Base-by-base conservation (phyloP, 2,797 vertebrate species). In the Phoxinus dragarum region DNA sequence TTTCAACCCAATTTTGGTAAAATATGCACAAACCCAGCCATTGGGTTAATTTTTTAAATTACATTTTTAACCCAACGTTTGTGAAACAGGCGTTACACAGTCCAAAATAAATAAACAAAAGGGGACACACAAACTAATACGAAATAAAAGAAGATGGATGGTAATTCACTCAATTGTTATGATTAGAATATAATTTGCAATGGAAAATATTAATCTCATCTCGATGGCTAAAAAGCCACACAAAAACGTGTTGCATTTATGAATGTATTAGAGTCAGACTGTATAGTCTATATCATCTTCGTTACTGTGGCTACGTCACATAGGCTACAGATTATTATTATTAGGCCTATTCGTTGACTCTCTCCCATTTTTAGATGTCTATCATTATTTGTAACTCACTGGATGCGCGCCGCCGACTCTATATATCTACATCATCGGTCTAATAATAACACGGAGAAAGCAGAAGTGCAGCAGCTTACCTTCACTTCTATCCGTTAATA, bases 381-480 rank as follows among this genome's bases (percentile, higher is more conserved):
- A 1, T 2, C 9, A 31, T 66, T 27, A 36, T 67, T 79, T 79
- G 6, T 31, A 21, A 42, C 4, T 21, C 3, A 27, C 5, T 21
- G 27, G 1, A 19, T 78, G 9, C 34, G n/a, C 27, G 10, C n/a
- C 14, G n/a, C 36, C 0, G 16, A 4, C 27, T 27, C 27, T 27
- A 27, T 27, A 27, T 27, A 16, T 79, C 1, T 21, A 3, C n/a
- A 12, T 23, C 40, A 34, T 11, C 7, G 8, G 11, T 38, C 11
- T 38, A 27, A 71, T 12, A 80, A 38, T 5, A 67, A 27, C 31
- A 34, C 1, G 16, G 34, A 42, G 49, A 72, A 69, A 82, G 36
- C 21, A 59, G n/a, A 59, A n/a, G 49, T n/a, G 34, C 23, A 11
- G 4, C 34, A 0, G 44, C 80, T 82, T 82, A 82, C 80, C 80